A percentile compares a stretch with the other conserved stretches of the same genome.
Conservation (phyloP, 2,888 invertebrate species). For the Lingula anatina region DNA sequence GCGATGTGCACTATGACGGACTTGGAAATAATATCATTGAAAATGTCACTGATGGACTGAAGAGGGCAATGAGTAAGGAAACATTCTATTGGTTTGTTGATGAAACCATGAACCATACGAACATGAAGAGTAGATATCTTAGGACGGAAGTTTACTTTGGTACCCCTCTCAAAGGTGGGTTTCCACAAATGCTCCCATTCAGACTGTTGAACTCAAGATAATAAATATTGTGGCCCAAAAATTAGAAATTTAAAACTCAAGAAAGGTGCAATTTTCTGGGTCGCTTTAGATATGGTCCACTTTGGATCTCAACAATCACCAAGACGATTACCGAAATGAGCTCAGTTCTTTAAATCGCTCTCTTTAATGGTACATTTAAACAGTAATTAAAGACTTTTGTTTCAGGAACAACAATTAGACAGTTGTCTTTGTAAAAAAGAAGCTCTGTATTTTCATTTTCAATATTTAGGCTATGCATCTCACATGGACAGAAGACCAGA, state of each 20-base stretch:
- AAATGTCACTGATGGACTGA: constrained; percentile 32
- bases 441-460: no score
- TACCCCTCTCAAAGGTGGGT: constrained; percentile 34
- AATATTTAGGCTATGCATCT: constrained; percentile 19
- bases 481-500: constrained; percentile 17
- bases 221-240: neutral
- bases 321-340: no score
- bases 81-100: constrained; percentile 44
- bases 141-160: constrained; percentile 42
- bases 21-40: constrained; percentile 29
- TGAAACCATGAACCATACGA: constrained; percentile 31
- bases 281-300: neutral
- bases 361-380: no score
- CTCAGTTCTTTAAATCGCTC: no score
- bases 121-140: constrained; percentile 26
- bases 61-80: constrained; percentile 32
- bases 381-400: no score
- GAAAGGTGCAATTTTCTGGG: neutral
- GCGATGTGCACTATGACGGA: constrained; percentile 31
- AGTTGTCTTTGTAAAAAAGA: no score
- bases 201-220: no score
- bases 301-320: no score
- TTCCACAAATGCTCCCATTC: neutral
- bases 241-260: neutral
- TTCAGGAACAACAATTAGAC: no score